Percentiles rank a stretch among this genome's conserved stretches.
phyloP scores from a whole-genome alignment of 2,797 vertebrate species.

The Thaleichthys pacificus region DNA sequence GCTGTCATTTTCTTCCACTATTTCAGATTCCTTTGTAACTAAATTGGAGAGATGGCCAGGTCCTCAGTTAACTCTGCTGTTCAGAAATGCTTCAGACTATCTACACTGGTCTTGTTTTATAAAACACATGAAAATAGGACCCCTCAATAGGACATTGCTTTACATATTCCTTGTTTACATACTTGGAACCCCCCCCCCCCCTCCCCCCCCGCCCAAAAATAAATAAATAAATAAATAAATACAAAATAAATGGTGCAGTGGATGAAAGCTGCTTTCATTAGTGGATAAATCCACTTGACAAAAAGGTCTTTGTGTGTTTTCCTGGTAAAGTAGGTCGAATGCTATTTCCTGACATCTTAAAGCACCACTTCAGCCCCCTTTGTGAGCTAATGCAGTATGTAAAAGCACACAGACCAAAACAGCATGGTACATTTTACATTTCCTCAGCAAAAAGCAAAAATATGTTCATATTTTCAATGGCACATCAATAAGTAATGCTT shows the following conservation, averaged over 20 bases:
- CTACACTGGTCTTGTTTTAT: background rate
- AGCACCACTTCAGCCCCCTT: constrained; percentile 46
- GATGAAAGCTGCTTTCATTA: constrained; percentile 44
- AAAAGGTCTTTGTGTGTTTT: constrained; percentile 43
- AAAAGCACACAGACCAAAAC: constrained; percentile 29
- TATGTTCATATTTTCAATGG: constrained; percentile 48
- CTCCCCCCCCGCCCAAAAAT: background rate
- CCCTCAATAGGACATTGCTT: background rate
- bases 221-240: background rate
- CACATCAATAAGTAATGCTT: constrained; percentile 59
- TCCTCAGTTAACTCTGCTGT: background rate
- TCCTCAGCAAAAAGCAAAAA: constrained; percentile 37
- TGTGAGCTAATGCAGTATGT: constrained; percentile 41
- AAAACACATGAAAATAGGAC: constrained; percentile 3
- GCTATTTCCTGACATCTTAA: constrained; percentile 44
- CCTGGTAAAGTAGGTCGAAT: constrained; percentile 48
- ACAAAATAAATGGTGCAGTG: constrained; percentile 23
- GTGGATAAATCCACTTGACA: constrained; percentile 51
- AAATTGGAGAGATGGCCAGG: too few species aligned
- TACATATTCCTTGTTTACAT: background rate
- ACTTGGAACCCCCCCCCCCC: background rate
- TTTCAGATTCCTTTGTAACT: too few species aligned
- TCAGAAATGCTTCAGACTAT: background rate
- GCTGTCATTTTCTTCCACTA: too few species aligned
- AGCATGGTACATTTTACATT: constrained; percentile 34